Conservation (phyloP, 92 coral and sea anemone genomes). For the Muricea muricata region DNA sequence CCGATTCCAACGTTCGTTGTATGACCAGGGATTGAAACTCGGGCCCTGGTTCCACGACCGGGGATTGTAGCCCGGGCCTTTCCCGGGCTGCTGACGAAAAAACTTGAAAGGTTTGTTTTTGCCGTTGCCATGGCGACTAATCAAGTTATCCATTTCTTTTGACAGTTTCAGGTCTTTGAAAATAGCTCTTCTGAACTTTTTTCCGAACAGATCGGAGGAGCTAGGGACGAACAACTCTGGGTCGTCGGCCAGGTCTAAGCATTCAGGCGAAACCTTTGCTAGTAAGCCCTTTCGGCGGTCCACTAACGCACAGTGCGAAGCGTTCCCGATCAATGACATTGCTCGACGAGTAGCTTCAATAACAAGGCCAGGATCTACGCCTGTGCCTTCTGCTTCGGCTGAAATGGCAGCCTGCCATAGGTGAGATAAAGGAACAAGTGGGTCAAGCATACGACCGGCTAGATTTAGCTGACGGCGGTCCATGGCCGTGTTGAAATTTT, state of each 20-base stretch:
- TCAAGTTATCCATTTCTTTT: neutral
- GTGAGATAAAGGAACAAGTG: neutral
- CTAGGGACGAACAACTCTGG: neutral
- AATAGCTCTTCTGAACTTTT: neutral
- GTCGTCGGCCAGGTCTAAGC: neutral
- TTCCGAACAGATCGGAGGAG: neutral
- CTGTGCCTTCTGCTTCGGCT: no score
- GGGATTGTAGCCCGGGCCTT: neutral
- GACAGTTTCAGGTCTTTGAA: neutral
- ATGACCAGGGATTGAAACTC: neutral
- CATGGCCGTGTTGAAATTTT: neutral
- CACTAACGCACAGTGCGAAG: neutral
- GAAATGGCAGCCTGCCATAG: neutral
- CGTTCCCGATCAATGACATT: neutral
- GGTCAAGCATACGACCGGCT: neutral
- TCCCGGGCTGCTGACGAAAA: no score
- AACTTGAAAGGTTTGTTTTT: neutral
- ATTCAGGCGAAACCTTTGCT: neutral
- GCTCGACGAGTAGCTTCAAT: no score
- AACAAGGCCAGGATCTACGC: no score
- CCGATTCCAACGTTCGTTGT: neutral
- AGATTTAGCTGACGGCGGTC: neutral
- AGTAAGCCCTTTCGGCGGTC: neutral
- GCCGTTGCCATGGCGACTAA: constrained; percentile 4
- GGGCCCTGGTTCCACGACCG: neutral